Conservation (phyloP, 1,140 invertebrate species). For the Lordiphosa mommai region DNA sequence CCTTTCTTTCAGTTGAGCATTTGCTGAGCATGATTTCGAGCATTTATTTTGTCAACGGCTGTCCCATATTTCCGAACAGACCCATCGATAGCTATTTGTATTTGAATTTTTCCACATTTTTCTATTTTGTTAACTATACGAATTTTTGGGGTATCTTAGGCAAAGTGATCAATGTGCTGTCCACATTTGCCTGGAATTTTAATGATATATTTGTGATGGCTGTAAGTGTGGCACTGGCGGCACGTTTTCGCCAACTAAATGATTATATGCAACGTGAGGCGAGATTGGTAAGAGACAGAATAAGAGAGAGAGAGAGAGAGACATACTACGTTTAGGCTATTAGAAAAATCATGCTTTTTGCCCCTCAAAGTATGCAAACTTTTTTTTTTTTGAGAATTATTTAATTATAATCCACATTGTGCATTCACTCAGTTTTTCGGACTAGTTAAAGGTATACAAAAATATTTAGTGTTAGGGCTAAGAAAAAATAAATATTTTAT, state of each 20-base stretch:
- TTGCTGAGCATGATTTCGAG: conserved; percentile 67
- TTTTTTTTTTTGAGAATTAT: too few relatives aligned
- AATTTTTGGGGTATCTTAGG: conserved; percentile 54
- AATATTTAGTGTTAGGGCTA: too few relatives aligned
- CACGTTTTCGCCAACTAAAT: conserved; percentile 83
- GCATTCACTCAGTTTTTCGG: too few relatives aligned
- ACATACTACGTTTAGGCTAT: too few relatives aligned
- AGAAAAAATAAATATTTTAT: too few relatives aligned
- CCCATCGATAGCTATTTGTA: conserved; percentile 65
- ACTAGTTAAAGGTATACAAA: too few relatives aligned
- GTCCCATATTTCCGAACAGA: conserved; percentile 43
- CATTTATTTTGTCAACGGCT: conserved; percentile 55
- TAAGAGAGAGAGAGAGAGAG: not conserved
- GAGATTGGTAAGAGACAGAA: conserved; percentile 77
- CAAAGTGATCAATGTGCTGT: conserved; percentile 82
- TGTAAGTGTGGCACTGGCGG: conserved; percentile 82
- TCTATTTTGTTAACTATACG: conserved; percentile 64
- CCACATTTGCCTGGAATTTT: conserved; percentile 86
- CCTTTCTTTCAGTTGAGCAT: conserved; percentile 69
- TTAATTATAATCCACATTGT: too few relatives aligned
- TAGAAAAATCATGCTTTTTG: too few relatives aligned
- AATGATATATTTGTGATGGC: conserved; percentile 85
- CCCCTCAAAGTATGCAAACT: too few relatives aligned
- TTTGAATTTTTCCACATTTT: conserved; percentile 56
- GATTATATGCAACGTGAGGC: conserved; percentile 80